Evolutionary conservation across 2,888 invertebrate genomes (phyloP).

Genomic region (Argynnis bischoffii): DNA sequence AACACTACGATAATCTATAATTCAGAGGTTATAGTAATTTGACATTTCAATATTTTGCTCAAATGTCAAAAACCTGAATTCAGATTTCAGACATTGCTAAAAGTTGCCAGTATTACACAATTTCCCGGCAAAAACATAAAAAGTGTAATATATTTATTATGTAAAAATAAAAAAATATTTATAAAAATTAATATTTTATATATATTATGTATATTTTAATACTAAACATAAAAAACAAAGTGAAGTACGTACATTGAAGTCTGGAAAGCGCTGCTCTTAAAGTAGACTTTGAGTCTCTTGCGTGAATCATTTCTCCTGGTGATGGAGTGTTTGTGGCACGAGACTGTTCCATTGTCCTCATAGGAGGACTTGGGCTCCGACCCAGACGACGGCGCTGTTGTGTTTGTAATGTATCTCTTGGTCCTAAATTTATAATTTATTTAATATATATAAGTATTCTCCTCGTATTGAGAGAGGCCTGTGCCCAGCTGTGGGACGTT

Average conservation of each 20-base stretch:
- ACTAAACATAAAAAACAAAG: conserved; percentile 30
- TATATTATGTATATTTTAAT: not conserved
- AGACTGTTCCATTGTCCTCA: conserved; percentile 51
- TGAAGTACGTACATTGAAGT: conserved; percentile 54
- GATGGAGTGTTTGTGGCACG: conserved; percentile 65
- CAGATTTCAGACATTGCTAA: not conserved
- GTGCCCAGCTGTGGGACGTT: too few species aligned
- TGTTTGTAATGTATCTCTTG: conserved; percentile 46
- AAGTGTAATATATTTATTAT: not conserved
- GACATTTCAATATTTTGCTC: conserved; percentile 12
- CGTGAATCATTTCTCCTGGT: conserved; percentile 46
- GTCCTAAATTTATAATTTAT: conserved; percentile 36
- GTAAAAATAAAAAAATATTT: too few species aligned
- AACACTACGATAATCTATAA: conserved; percentile 16
- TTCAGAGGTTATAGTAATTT: conserved; percentile 38
- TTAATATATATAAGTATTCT: too few species aligned
- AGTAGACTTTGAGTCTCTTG: conserved; percentile 53
- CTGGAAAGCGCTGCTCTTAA: conserved; percentile 62
- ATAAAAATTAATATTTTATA: too few species aligned
- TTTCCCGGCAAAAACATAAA: not conserved
- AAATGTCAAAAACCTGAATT: not conserved
- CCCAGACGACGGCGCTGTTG: conserved; percentile 63
- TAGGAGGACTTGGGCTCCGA: conserved; percentile 70
- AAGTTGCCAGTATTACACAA: conserved; percentile 14
- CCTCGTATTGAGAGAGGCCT: too few species aligned